These are phyloP conservation scores for Ondatra zibethicus DNA, from an alignment of 2,113 vertebrate genomes.

Conservation along the genomic window DNA sequence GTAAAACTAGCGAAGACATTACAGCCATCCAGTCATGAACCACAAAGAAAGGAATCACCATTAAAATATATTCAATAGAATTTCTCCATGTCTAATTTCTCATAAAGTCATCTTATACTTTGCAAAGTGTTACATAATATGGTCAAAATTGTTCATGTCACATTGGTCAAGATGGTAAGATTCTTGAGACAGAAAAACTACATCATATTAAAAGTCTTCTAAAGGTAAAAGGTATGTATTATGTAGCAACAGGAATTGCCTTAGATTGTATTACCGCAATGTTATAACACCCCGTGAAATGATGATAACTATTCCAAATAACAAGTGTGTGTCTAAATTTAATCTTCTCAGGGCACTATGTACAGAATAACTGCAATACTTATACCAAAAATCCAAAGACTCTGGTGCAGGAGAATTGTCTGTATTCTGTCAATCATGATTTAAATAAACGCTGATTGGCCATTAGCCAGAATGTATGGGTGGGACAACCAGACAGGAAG, in stretches of 20 bases:
- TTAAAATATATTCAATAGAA: background rate
- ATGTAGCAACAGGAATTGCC: background rate
- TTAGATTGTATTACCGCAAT: background rate
- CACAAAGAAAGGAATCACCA: background rate
- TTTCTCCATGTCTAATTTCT: background rate
- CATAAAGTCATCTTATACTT: background rate
- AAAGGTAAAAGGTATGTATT: background rate
- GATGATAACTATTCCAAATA: conserved; percentile 24
- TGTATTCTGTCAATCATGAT: too few relatives aligned
- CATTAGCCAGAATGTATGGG: too few relatives aligned
- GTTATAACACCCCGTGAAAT: background rate
- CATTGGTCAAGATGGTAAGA: conserved; percentile 1
- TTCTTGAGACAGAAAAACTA: conserved; percentile 12
- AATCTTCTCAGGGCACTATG: background rate
- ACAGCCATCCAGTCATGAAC: background rate
- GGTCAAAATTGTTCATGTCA: background rate
- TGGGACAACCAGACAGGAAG: too few relatives aligned
- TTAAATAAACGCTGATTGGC: too few relatives aligned
- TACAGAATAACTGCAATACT: conserved; percentile 19
- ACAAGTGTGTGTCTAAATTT: background rate
- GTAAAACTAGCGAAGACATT: background rate
- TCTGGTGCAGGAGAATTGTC: too few relatives aligned
- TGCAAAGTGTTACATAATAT: conserved; percentile 3
- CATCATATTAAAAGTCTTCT: background rate
- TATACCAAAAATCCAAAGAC: conserved; percentile 22